Conservation (phyloP, 2,888 invertebrate species). For the Druceiella hillmani region DNA sequence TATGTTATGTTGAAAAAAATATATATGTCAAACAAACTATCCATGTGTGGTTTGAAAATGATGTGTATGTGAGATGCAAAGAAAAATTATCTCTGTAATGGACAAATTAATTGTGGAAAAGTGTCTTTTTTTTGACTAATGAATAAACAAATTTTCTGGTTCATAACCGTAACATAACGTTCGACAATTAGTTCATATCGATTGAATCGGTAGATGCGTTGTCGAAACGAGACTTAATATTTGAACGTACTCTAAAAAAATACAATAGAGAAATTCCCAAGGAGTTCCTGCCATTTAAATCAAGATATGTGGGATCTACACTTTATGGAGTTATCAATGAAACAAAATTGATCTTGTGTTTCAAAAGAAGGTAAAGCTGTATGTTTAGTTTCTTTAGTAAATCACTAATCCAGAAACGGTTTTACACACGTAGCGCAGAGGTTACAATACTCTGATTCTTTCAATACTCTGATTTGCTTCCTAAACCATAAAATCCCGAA, state of each 20-base stretch:
- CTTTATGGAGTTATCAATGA: constrained; percentile 23
- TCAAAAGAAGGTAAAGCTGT: constrained; percentile 18
- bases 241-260: constrained; percentile 21
- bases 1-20: too few species aligned
- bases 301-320: constrained; percentile 15
- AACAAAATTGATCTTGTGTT: constrained; percentile 20
- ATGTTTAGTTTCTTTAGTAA: constrained; percentile 22
- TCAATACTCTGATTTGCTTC: too few species aligned
- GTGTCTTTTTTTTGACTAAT: too few species aligned
- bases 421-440: constrained; percentile 12
- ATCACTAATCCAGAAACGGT: constrained; percentile 14
- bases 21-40: too few species aligned
- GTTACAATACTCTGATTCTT: constrained; percentile 10
- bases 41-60: too few species aligned
- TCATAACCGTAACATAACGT: constrained; percentile 27
- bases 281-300: constrained; percentile 1
- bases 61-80: too few species aligned
- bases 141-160: too few species aligned
- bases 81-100: too few species aligned
- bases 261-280: constrained; percentile 20
- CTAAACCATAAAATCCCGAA: too few species aligned
- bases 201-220: constrained; percentile 23
- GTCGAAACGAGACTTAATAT: constrained; percentile 18
- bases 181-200: constrained; percentile 28
- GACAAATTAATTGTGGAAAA: too few species aligned